Conservation (phyloP, 2,888 invertebrate genomes). For the Drosophila hawaiiensis region DNA sequence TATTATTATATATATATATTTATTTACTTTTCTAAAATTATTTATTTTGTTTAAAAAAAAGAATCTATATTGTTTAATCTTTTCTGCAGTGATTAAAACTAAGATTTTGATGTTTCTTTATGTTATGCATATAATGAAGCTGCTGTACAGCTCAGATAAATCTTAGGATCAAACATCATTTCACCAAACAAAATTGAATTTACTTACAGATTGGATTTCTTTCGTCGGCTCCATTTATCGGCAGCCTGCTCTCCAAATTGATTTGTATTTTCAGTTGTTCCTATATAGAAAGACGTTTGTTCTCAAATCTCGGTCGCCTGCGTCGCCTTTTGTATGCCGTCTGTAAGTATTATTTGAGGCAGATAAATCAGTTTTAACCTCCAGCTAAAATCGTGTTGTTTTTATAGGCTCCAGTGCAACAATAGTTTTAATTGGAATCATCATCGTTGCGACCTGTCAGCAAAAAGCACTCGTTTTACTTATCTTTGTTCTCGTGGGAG, state of each 20-base stretch:
- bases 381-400: too few relatives aligned
- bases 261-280: slow-evolving; percentile 71
- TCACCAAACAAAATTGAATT: background rate
- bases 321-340: slow-evolving; percentile 70
- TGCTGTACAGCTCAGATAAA: background rate
- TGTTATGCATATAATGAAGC: too few relatives aligned
- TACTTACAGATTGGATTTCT: slow-evolving; percentile 68
- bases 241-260: slow-evolving; percentile 71
- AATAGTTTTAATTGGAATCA: slow-evolving; percentile 69
- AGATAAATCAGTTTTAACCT: too few relatives aligned
- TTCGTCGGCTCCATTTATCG: slow-evolving; percentile 77
- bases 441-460: slow-evolving; percentile 81
- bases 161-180: background rate
- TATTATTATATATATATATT: too few relatives aligned
- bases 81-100: too few relatives aligned
- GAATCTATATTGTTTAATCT: too few relatives aligned
- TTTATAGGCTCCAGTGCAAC: slow-evolving; percentile 67
- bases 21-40: too few relatives aligned
- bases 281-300: slow-evolving; percentile 56
- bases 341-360: slow-evolving; percentile 56
- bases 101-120: too few relatives aligned
- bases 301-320: slow-evolving; percentile 61
- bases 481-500: slow-evolving; percentile 81
- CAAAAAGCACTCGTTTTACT: slow-evolving; percentile 81
- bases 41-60: too few relatives aligned